phyloP scores from a whole-genome alignment of 2,888 invertebrate genomes.

The Amaurobius ferox region DNA sequence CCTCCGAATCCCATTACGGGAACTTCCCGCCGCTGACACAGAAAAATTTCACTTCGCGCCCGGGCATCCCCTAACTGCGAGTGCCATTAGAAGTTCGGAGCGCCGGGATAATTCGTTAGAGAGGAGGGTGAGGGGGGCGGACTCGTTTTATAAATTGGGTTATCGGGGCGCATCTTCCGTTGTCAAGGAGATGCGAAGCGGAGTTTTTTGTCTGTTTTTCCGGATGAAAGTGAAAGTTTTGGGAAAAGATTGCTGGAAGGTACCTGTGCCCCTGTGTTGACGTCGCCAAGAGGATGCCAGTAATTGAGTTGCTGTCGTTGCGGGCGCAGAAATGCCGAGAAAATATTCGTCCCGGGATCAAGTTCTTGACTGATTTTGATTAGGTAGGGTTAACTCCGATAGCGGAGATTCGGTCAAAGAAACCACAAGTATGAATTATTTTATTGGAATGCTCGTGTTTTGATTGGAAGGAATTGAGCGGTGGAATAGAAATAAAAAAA shows the following conservation, averaged over 20 bases:
- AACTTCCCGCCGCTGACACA: not conserved
- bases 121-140: not conserved
- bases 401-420: no score
- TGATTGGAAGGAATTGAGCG: no score
- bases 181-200: not conserved
- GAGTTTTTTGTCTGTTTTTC: constrained; percentile 3
- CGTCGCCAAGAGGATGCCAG: no score
- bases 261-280: no score
- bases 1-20: constrained; percentile 4
- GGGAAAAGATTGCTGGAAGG: not conserved
- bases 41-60: constrained; percentile 14
- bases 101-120: not conserved
- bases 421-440: no score
- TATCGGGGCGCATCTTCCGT: not conserved
- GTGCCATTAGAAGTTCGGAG: not conserved
- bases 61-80: not conserved
- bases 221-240: not conserved
- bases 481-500: no score
- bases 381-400: no score
- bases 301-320: no score
- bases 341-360: no score
- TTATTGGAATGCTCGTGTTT: no score
- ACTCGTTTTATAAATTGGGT: not conserved
- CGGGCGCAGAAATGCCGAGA: no score
- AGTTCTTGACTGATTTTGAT: no score